These are phyloP conservation scores for Callyntrura sp. DNA, from an alignment of 2,888 invertebrate species.

Conservation along the genomic window DNA sequence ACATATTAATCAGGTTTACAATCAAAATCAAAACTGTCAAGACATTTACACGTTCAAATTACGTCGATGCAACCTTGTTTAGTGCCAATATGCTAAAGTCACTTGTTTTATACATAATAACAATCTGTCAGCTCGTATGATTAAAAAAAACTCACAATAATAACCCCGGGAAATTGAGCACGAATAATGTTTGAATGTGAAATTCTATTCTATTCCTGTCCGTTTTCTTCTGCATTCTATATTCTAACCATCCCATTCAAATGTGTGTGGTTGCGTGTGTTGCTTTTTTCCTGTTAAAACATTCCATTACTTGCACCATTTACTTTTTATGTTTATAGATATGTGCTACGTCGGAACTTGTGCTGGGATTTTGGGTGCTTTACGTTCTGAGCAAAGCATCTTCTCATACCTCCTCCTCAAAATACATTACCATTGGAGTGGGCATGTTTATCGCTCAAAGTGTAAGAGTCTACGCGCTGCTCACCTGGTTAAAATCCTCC, in stretches of 20 bases:
- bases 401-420: slow-evolving; percentile 68
- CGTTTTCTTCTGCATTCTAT: too few species aligned
- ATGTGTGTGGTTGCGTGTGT: not conserved
- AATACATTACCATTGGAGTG: slow-evolving; percentile 73
- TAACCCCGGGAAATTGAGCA: too few species aligned
- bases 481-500: slow-evolving; percentile 73
- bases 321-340: slow-evolving; percentile 74
- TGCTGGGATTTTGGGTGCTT: slow-evolving; percentile 74
- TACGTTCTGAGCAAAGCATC: slow-evolving; percentile 66
- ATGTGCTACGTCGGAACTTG: slow-evolving; percentile 76
- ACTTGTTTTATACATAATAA: too few species aligned
- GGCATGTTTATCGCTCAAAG: slow-evolving; percentile 73
- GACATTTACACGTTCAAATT: too few species aligned
- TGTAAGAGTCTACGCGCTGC: slow-evolving; percentile 70
- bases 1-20: too few species aligned
- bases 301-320: slow-evolving; percentile 64
- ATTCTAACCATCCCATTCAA: not conserved
- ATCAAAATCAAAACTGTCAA: too few species aligned
- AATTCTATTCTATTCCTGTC: too few species aligned
- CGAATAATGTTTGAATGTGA: too few species aligned
- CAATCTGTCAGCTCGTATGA: too few species aligned
- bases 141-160: too few species aligned
- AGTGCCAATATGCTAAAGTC: too few species aligned
- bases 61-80: too few species aligned
- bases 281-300: slow-evolving; percentile 23